Evolutionary conservation across 2,113 vertebrate species (phyloP), one percentile per base, ranked within the genome.

Genomic region (Benitochromis conjunctus): DNA sequence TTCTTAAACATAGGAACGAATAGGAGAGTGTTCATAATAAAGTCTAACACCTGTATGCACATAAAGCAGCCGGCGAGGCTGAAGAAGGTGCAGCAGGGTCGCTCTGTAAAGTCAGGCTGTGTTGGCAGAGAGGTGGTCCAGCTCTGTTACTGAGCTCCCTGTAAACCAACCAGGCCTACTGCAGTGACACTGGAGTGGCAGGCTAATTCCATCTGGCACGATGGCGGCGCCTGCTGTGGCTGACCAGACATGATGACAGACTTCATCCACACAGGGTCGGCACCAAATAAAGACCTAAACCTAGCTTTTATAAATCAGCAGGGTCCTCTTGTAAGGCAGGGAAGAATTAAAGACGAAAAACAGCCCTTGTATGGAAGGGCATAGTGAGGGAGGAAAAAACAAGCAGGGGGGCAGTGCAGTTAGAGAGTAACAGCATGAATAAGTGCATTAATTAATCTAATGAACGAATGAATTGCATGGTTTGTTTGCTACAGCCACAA

Each of bases 401-500:
- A 58, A 34, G 36, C 11, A 77, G 12, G 38, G 38, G 36, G 71
- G 46, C 26, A 29, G 79, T 10, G 54, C 46, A 64, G 76, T 19
- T 21, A n/a, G 24, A 62, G 83, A 55, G 66, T 60, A 57, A 69
- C 19, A 48, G 79, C 77, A 55, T 60, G 79, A 88, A 85, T 80
- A 43, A 82, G 51, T 74, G 74, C 71, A 81, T 90, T 64, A 87
- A 91, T 88, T 84, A 60, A 83, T 78, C 62, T 46, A 81, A 90
- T 83, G 80, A 92, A 89, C 89, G 80, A 87, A 94, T 95, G 94
- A 96, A 95, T 94, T 34, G 87, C 71, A 84, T 85, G 86, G 93
- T 96, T 91, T 95, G 94, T 95, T 90, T 90, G 81, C 85, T 43
- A 95, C 94, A 43, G 55, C 87, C 83, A 94, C 96, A 96, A 95